Percentiles rank a stretch among this genome's conserved stretches.
phyloP scores from a whole-genome alignment of 2,113 vertebrate genomes.

The Hippocampus mohnikei region DNA sequence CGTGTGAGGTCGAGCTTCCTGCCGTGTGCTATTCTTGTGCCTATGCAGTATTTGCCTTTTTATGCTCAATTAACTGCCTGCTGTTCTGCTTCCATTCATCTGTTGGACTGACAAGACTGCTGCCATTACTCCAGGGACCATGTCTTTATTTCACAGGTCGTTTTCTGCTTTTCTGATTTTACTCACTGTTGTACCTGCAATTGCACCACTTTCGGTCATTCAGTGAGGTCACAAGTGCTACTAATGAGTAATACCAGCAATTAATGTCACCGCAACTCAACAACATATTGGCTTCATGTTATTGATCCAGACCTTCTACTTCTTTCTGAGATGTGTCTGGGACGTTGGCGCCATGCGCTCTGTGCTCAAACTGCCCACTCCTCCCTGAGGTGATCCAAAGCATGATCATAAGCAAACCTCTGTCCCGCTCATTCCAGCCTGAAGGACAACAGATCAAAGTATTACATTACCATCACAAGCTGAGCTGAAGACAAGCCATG shows the following conservation, averaged over 20 bases:
- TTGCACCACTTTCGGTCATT: conserved; percentile 34
- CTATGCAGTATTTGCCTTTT: conserved; percentile 19
- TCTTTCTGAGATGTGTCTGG: conserved; percentile 29
- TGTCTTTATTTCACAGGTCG: conserved; percentile 28
- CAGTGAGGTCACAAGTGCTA: conserved; percentile 45
- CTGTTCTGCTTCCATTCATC: conserved; percentile 30
- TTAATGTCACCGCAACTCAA: conserved; percentile 36
- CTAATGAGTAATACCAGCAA: conserved; percentile 40
- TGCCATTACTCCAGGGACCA: conserved; percentile 10
- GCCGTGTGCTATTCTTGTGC: conserved; percentile 10
- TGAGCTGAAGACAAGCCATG: conserved; percentile 3
- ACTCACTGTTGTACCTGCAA: conserved; percentile 24
- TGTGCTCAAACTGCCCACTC: conserved; percentile 18
- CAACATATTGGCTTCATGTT: conserved; percentile 16
- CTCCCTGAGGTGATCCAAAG: conserved; percentile 35
- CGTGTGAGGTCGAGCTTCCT: background rate
- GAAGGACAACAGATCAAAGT: background rate
- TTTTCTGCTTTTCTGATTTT: conserved; percentile 28
- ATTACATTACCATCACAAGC: conserved; percentile 11
- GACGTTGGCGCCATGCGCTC: conserved; percentile 53
- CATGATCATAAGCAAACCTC: conserved; percentile 28
- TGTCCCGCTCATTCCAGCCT: conserved; percentile 7
- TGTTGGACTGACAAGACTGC: conserved; percentile 24
- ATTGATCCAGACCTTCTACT: conserved; percentile 37
- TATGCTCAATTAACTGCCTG: conserved; percentile 32